These are phyloP conservation scores for Anser cygnoides DNA, from an alignment of 2,113 vertebrate species.

Conservation along the genomic window DNA sequence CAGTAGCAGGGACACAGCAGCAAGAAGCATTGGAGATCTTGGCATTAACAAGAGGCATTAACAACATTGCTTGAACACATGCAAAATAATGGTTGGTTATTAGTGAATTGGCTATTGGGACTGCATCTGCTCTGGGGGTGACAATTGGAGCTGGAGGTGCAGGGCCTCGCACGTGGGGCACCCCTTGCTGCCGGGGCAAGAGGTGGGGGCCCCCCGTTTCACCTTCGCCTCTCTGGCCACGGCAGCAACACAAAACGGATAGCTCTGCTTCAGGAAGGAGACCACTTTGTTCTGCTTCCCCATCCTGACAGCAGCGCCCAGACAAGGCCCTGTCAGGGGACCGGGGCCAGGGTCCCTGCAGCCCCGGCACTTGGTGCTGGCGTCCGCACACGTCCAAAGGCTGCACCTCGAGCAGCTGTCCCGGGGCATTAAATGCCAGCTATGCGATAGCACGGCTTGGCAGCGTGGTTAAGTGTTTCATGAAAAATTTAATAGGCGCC, in stretches of 20 bases:
- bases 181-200: too few species aligned
- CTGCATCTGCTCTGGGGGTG: neutral
- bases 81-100: too few species aligned
- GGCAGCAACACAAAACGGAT: accelerated
- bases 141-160: neutral
- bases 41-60: neutral
- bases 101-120: neutral
- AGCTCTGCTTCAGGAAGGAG: accelerated
- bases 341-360: accelerated
- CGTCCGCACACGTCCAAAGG: accelerated
- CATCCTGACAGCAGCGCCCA: accelerated
- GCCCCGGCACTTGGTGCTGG: accelerated
- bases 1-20: accelerated
- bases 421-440: neutral
- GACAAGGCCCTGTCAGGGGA: accelerated
- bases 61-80: neutral
- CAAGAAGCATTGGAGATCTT: accelerated
- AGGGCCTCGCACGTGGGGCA: neutral
- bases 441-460: accelerated
- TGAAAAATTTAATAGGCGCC: neutral
- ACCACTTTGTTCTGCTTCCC: neutral
- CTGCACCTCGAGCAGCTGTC: neutral
- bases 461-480: neutral
- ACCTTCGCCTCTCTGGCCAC: neutral
- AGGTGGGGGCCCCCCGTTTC: too few species aligned